Evolutionary conservation across 2,797 vertebrate species (phyloP).

Genomic region (Babyrousa celebensis): DNA sequence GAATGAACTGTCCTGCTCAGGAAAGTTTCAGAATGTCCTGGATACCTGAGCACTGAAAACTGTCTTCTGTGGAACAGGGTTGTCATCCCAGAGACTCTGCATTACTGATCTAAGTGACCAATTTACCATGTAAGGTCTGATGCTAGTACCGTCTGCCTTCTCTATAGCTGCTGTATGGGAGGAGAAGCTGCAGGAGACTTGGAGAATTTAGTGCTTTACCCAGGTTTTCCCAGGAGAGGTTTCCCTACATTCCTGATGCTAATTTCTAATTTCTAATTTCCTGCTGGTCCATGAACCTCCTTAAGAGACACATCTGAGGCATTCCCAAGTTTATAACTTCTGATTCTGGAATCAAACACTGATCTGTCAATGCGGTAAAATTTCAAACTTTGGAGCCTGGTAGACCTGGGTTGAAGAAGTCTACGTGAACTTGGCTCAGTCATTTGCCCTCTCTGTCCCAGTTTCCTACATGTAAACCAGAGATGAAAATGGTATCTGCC

Average conservation of each 20-base stretch:
- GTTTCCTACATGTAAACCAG: neutral
- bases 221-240: neutral
- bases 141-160: neutral
- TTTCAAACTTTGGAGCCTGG: neutral
- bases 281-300: neutral
- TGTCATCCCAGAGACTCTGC: neutral
- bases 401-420: neutral
- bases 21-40: constrained; percentile 53
- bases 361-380: neutral
- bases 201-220: neutral
- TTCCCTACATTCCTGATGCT: neutral
- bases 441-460: neutral
- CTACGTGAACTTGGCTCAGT: neutral
- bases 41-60: neutral
- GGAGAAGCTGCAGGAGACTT: neutral
- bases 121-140: neutral
- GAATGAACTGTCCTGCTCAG: constrained; percentile 54
- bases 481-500: neutral
- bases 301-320: neutral
- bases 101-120: neutral
- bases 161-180: neutral
- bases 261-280: neutral
- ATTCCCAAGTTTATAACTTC: neutral
- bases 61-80: neutral
- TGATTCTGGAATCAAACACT: neutral